These are phyloP conservation scores for Euphydryas editha DNA, from an alignment of 2,888 invertebrate species.

Conservation along the genomic window DNA sequence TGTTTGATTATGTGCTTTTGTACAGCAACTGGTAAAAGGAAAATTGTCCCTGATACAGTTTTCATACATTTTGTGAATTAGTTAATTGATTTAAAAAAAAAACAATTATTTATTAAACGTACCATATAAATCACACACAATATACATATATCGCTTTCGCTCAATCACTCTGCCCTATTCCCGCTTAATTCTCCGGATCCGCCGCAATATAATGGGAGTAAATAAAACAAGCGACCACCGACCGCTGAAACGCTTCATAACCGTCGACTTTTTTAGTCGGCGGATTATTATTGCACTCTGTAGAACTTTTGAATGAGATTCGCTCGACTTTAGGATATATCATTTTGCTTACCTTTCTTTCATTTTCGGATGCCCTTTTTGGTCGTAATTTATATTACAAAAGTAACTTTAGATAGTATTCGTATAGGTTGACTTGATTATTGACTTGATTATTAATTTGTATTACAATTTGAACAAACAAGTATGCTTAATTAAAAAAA, in stretches of 20 bases:
- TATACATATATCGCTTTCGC: constrained; percentile 28
- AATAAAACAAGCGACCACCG: constrained; percentile 44
- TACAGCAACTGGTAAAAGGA: too few species aligned
- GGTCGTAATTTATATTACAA: background rate
- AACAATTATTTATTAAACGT: too few species aligned
- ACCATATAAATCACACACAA: background rate
- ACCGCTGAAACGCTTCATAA: constrained; percentile 42
- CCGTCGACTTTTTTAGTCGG: constrained; percentile 39
- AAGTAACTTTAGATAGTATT: background rate
- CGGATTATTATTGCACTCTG: constrained; percentile 39
- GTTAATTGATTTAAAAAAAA: too few species aligned
- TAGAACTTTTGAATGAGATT: constrained; percentile 38
- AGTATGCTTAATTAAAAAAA: too few species aligned
- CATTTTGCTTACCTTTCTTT: constrained; percentile 29
- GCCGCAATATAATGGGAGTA: constrained; percentile 46
- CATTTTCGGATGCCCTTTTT: constrained; percentile 1
- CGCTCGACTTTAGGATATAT: constrained; percentile 29
- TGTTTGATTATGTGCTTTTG: too few species aligned
- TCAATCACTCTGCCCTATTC: constrained; percentile 16
- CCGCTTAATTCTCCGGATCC: constrained; percentile 35
- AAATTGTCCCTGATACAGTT: too few species aligned
- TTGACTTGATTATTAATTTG: too few species aligned
- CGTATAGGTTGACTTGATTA: too few species aligned
- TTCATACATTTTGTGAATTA: too few species aligned
- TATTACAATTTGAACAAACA: too few species aligned